Base-by-base conservation (phyloP, 2,113 vertebrate species). In the Neogobius melanostomus region DNA sequence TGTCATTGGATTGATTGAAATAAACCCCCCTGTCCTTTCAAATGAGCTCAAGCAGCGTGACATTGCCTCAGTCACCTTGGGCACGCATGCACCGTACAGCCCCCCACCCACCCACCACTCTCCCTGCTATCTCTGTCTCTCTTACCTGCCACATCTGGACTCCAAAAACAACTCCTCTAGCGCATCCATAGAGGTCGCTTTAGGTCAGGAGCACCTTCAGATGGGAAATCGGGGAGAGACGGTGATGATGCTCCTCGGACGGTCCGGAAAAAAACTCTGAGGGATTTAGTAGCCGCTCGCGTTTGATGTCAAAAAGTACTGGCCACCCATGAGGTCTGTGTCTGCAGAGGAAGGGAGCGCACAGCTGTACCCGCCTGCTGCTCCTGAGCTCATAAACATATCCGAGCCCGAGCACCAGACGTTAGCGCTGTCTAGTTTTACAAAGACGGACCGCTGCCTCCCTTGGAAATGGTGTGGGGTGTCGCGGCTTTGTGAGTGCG, bases 21-120 rank as follows among this genome's bases (percentile, higher is more conserved):
- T 57, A 42, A 44, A n/a, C 28, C 28, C 50, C n/a, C 8, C 59
- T 52, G 11, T 53, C 53, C 28, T 48, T 56, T 51, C 12, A n/a
- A 57, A 36, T 57, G 16, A 45, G 45, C 67, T 60, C 61, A 66
- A 14, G 5, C 70, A 77, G 62, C 70, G 69, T 73, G 71, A 82
- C 59, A 64, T n/a, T 69, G 51, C 72, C 69, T 75, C 51, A 85
- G 80, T 90, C 85, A 88, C 88, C 84, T 88, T 88, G 85, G 75
- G 60, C 62, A 75, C 68, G 60, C 65, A 48, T 59, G 53, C 48
- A 49, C 59, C 65, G 70, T 79, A 81, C 17, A 56, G 28, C 7
- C 50, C 15, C 9, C 2, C 53, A 16, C 53, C 53, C 53, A 60
- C 71, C 54, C 56, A 12, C 56, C 28, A 7, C 21, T 28, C 28